Evolutionary conservation across 2,888 invertebrate species (phyloP).

Genomic region (Caenorhabditis sinica): DNA sequence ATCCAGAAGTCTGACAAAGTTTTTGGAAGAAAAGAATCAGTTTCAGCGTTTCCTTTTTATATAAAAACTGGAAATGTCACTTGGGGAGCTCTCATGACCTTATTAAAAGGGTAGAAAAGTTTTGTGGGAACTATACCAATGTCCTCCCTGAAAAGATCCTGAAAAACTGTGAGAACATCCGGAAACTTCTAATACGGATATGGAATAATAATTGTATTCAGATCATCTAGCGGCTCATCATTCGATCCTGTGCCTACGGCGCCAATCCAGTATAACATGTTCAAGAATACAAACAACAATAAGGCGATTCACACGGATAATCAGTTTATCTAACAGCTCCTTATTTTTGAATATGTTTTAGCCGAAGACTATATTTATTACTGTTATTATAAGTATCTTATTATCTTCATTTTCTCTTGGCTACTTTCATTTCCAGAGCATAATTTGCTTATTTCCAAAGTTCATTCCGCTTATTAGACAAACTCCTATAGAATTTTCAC

Average conservation of each 20-base stretch:
- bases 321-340: conserved; percentile 19
- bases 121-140: too few relatives aligned
- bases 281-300: conserved; percentile 49
- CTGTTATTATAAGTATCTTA: conserved; percentile 1
- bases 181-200: background rate
- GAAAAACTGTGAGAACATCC: background rate
- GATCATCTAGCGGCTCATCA: conserved; percentile 55
- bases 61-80: too few relatives aligned
- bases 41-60: too few relatives aligned
- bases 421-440: conserved; percentile 37
- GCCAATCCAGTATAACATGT: conserved; percentile 34
- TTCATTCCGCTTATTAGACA: conserved; percentile 25
- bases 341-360: too few relatives aligned
- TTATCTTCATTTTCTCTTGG: conserved; percentile 18
- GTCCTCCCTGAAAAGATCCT: background rate
- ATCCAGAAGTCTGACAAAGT: too few relatives aligned
- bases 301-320: conserved; percentile 56
- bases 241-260: conserved; percentile 44
- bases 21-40: background rate
- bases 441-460: conserved; percentile 44
- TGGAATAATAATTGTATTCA: background rate
- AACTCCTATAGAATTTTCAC: conserved; percentile 3
- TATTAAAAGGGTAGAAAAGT: too few relatives aligned
- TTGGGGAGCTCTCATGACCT: background rate
- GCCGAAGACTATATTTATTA: background rate